These are phyloP conservation scores for Climacteris rufus DNA, from an alignment of 2,113 vertebrate species.

Conservation along the genomic window DNA sequence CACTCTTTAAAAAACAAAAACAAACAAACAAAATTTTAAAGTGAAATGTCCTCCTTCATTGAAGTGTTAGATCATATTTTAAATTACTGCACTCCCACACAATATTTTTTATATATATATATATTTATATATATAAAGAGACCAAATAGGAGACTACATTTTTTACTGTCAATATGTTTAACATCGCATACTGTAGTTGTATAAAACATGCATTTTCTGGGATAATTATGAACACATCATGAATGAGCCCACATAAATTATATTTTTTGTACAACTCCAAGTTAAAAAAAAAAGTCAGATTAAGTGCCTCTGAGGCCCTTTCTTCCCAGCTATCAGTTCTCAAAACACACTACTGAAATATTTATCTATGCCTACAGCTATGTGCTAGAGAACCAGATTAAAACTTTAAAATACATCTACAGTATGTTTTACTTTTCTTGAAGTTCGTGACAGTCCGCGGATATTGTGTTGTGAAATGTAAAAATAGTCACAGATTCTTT, in stretches of 20 bases:
- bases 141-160: slow-evolving; percentile 74
- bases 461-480: slow-evolving; percentile 76
- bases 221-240: slow-evolving; percentile 84
- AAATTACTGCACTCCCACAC: slow-evolving; percentile 49
- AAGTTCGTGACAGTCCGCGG: slow-evolving; percentile 69
- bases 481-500: slow-evolving; percentile 72
- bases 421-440: slow-evolving; percentile 76
- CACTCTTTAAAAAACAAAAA: slow-evolving; percentile 51
- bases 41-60: slow-evolving; percentile 67
- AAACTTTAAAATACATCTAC: slow-evolving; percentile 82
- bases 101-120: slow-evolving; percentile 35
- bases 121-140: slow-evolving; percentile 47
- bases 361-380: slow-evolving; percentile 66
- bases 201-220: slow-evolving; percentile 88
- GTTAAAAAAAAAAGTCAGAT: slow-evolving; percentile 68
- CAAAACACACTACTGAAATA: slow-evolving; percentile 72
- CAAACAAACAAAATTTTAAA: slow-evolving; percentile 55
- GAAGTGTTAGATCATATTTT: slow-evolving; percentile 58
- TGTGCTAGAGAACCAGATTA: slow-evolving; percentile 71
- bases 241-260: slow-evolving; percentile 86
- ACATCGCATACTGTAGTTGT: slow-evolving; percentile 79
- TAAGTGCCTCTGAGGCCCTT: slow-evolving; percentile 71
- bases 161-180: slow-evolving; percentile 83
- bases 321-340: slow-evolving; percentile 69
- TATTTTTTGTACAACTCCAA: slow-evolving; percentile 78